phyloP scores from a whole-genome alignment of 1,140 invertebrate species.

The Megathymus violae region DNA sequence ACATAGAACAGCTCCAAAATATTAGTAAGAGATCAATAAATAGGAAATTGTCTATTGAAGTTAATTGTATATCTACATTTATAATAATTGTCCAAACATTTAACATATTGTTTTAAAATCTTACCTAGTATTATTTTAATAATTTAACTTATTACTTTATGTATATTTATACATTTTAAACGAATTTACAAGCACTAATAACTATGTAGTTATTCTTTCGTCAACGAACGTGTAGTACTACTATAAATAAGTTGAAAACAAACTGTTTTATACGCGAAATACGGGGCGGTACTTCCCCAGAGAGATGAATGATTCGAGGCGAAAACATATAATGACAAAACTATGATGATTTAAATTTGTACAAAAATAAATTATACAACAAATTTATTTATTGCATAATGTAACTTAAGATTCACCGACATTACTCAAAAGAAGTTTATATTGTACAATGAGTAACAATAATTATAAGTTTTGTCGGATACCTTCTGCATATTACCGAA shows the following conservation, averaged over 20 bases:
- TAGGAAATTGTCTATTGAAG: too few relatives aligned
- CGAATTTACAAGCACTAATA: background rate
- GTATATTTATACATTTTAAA: background rate
- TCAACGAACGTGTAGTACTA: constrained; percentile 11
- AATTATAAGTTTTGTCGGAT: too few relatives aligned
- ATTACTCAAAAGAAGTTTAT: too few relatives aligned
- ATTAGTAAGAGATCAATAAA: too few relatives aligned
- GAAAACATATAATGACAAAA: constrained; percentile 23
- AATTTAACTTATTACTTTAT: background rate
- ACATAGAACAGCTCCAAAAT: too few relatives aligned
- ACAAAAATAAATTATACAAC: background rate
- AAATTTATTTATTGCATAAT: too few relatives aligned
- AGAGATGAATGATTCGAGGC: constrained; percentile 20
- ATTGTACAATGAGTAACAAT: too few relatives aligned
- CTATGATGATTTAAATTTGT: constrained; percentile 11
- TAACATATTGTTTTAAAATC: background rate
- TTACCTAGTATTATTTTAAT: background rate
- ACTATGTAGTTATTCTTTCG: constrained; percentile 1
- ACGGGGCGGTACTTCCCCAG: constrained; percentile 15
- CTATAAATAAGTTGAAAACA: constrained; percentile 14
- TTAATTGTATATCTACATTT: too few relatives aligned
- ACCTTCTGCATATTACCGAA: too few relatives aligned
- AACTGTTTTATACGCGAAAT: constrained; percentile 10
- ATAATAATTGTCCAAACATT: too few relatives aligned
- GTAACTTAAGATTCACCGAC: too few relatives aligned